Evolutionary conservation across 2,797 vertebrate species (phyloP).

Genomic region (Chelon auratus): DNA sequence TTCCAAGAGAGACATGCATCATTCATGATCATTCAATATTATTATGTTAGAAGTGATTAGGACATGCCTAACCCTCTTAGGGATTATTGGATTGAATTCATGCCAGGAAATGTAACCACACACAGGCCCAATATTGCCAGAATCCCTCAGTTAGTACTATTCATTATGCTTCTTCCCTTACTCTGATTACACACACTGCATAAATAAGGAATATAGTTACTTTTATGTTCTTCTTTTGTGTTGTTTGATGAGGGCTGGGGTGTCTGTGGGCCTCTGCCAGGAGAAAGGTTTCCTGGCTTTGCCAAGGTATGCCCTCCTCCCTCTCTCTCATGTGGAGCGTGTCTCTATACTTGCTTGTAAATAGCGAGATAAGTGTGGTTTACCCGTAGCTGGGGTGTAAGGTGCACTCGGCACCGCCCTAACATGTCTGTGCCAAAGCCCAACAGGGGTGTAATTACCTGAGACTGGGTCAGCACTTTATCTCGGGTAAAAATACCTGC

Average conservation of each 20-base stretch:
- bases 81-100: conserved; percentile 71
- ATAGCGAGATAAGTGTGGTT: conserved; percentile 82
- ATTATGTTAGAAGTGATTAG: conserved; percentile 75
- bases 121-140: conserved; percentile 49
- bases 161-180: conserved; percentile 38
- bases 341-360: conserved; percentile 70
- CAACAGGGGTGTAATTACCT: conserved; percentile 85
- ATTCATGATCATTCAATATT: conserved; percentile 64
- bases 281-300: conserved; percentile 62
- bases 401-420: conserved; percentile 77
- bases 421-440: conserved; percentile 83
- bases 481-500: conserved; percentile 86
- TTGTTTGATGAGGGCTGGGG: conserved; percentile 59
- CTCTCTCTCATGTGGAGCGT: conserved; percentile 64
- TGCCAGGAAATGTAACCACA: conserved; percentile 70
- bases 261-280: conserved; percentile 61
- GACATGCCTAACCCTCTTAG: conserved; percentile 73
- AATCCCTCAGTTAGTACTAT: conserved; percentile 51
- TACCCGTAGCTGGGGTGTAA: conserved; percentile 75
- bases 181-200: conserved; percentile 54
- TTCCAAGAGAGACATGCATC: conserved; percentile 59
- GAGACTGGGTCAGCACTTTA: conserved; percentile 86
- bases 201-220: conserved; percentile 64
- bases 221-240: conserved; percentile 50
- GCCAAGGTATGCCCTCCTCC: conserved; percentile 77